These are phyloP conservation scores for Archips crataeganus DNA, from an alignment of 2,888 invertebrate species.

Conservation along the genomic window DNA sequence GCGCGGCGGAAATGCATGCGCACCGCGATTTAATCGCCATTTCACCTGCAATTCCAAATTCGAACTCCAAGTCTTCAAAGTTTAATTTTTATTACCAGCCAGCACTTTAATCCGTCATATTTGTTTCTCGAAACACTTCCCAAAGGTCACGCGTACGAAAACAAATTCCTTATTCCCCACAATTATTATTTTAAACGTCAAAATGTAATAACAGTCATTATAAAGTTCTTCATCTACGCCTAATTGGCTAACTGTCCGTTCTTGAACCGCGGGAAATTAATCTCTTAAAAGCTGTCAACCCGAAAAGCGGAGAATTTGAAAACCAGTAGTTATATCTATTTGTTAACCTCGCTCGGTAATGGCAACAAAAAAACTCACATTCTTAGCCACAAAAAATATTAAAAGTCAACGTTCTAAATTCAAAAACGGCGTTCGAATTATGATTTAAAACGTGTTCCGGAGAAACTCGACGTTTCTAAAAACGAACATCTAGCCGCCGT, in stretches of 20 bases:
- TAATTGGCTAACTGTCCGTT: slow-evolving; percentile 59
- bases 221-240: slow-evolving; percentile 52
- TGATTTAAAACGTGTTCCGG: slow-evolving; percentile 86
- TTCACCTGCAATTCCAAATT: slow-evolving; percentile 32
- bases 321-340: slow-evolving; percentile 58
- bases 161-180: slow-evolving; percentile 50
- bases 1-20: slow-evolving; percentile 57
- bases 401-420: slow-evolving; percentile 83
- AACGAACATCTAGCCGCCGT: slow-evolving; percentile 79
- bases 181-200: slow-evolving; percentile 48
- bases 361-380: slow-evolving; percentile 43
- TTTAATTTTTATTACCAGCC: slow-evolving; percentile 27
- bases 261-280: slow-evolving; percentile 53
- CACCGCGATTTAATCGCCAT: slow-evolving; percentile 38
- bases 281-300: slow-evolving; percentile 50
- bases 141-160: slow-evolving; percentile 44
- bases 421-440: slow-evolving; percentile 83
- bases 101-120: slow-evolving; percentile 7
- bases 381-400: slow-evolving; percentile 58
- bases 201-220: slow-evolving; percentile 57
- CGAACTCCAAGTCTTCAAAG: slow-evolving; percentile 23
- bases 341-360: slow-evolving; percentile 47
- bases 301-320: slow-evolving; percentile 53
- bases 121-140: slow-evolving; percentile 12
- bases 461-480: slow-evolving; percentile 84